phyloP scores from a whole-genome alignment of 1,140 invertebrate species.

The Heliconius eleuchia region DNA sequence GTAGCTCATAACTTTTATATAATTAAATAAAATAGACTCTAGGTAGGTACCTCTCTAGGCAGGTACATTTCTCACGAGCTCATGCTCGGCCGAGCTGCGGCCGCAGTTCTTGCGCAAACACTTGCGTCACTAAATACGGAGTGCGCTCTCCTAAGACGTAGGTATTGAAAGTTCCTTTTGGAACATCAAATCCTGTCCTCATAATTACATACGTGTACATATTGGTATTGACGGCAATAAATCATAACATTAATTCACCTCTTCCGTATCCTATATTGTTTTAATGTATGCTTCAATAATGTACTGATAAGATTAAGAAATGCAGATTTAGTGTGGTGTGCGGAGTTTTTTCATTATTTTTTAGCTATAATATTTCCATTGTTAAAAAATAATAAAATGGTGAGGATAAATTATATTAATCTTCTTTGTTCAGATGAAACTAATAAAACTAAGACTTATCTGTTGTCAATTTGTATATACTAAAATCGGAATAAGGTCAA shows the following conservation, averaged over 20 bases:
- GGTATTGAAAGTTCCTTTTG: not conserved
- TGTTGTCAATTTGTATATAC: not conserved
- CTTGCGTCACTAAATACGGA: constrained; percentile 33
- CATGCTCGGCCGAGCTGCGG: constrained; percentile 27
- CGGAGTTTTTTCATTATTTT: not conserved
- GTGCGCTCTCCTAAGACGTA: constrained; percentile 17
- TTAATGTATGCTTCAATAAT: not conserved
- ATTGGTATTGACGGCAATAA: not conserved
- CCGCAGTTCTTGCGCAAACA: constrained; percentile 35
- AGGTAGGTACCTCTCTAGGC: not conserved
- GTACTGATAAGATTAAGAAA: not conserved
- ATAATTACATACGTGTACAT: not conserved
- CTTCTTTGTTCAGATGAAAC: not conserved
- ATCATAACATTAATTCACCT: not conserved
- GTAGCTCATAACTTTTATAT: not conserved
- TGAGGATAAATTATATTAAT: not conserved
- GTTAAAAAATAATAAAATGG: no score
- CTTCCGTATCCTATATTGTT: not conserved
- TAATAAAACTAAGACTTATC: not conserved
- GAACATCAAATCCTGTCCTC: constrained; percentile 8
- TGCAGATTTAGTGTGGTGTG: not conserved
- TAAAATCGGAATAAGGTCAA: constrained; percentile 9
- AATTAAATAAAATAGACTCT: not conserved
- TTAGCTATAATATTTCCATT: not conserved
- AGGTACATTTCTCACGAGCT: constrained; percentile 22